These are phyloP conservation scores for Pseudanteris insignis DNA, from an alignment of 2,888 invertebrate species.

Conservation along the genomic window DNA sequence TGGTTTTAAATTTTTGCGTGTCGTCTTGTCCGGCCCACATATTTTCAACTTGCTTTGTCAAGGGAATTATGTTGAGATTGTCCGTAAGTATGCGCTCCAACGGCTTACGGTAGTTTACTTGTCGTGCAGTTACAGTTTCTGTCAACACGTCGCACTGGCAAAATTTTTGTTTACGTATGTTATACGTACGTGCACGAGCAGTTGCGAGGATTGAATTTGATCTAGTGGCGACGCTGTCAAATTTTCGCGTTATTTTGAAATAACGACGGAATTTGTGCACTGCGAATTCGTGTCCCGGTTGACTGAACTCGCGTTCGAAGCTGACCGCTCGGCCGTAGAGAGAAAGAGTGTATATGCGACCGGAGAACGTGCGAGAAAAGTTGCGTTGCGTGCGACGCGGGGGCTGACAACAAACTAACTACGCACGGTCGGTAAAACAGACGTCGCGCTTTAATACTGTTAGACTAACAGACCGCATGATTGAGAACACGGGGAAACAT, in stretches of 20 bases:
- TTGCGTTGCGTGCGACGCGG: conserved; percentile 30
- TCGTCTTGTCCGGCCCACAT: conserved; percentile 64
- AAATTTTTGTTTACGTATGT: neutral
- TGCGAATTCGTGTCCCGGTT: conserved; percentile 34
- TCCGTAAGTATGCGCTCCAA: too few species aligned
- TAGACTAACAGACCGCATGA: conserved; percentile 3
- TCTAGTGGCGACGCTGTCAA: neutral
- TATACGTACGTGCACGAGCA: neutral
- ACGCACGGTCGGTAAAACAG: conserved; percentile 32
- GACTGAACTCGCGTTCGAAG: conserved; percentile 38
- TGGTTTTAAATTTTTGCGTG: conserved; percentile 61
- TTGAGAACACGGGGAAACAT: too few species aligned
- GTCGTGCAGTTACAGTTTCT: neutral
- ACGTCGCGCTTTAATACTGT: conserved; percentile 5
- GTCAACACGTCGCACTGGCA: neutral
- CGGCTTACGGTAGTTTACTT: too few species aligned
- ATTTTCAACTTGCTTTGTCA: conserved; percentile 12
- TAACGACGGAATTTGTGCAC: conserved; percentile 15
- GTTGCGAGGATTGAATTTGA: neutral
- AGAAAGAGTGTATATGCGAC: conserved; percentile 24
- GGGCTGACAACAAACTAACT: conserved; percentile 24
- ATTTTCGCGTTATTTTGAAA: neutral
- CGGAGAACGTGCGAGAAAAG: conserved; percentile 35
- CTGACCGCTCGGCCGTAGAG: conserved; percentile 32
- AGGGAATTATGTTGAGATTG: too few species aligned